Evolutionary conservation across 2,113 vertebrate genomes (phyloP).

Genomic region (Porphyrio hochstetteri): DNA sequence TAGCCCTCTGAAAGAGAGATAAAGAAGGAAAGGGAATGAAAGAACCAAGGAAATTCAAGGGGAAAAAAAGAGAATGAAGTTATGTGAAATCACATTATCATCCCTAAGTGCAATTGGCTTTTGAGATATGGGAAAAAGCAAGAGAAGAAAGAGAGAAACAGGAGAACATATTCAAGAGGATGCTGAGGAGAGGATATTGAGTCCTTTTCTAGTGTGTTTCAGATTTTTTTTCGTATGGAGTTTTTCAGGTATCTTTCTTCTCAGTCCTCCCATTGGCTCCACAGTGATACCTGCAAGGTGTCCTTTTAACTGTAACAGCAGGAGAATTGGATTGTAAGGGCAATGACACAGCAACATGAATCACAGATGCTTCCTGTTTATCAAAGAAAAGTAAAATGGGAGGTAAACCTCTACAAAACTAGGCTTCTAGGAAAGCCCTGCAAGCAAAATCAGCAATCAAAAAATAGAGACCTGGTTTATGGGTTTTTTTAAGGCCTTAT

Average conservation of each 20-base stretch:
- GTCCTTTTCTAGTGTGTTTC: not conserved
- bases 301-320: not conserved
- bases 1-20: not conserved
- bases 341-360: accelerated
- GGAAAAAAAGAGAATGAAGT: not conserved
- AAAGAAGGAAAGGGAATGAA: not conserved
- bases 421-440: not conserved
- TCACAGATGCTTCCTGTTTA: not conserved
- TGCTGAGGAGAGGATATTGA: not conserved
- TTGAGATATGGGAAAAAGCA: not conserved
- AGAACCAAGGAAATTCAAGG: not conserved
- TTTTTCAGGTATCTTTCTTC: not conserved
- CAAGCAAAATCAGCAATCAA: not conserved
- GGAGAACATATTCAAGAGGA: not conserved
- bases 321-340: not conserved
- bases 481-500: accelerated
- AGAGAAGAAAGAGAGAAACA: not conserved
- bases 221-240: not conserved
- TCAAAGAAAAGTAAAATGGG: not conserved
- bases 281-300: not conserved
- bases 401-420: not conserved
- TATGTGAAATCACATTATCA: not conserved
- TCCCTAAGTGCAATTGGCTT: not conserved
- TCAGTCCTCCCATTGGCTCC: not conserved
- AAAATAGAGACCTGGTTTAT: not conserved